Percentiles rank a stretch among this genome's conserved stretches.
Conservation (phyloP, 1,140 invertebrate species). For the Aphelinus certus region DNA sequence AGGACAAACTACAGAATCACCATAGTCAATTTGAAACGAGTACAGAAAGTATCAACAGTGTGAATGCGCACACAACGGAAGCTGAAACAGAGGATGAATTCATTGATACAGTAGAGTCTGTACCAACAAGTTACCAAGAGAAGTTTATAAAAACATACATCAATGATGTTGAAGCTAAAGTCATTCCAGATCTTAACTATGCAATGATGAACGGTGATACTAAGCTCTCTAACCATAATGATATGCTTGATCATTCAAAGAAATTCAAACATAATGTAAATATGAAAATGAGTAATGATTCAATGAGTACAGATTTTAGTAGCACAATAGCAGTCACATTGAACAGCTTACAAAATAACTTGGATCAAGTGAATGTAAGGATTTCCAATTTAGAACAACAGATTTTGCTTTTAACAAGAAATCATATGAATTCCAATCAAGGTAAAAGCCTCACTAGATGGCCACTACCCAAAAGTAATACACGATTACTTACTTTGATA, state of each 20-base stretch:
- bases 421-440: constrained; percentile 16
- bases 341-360: constrained; percentile 59
- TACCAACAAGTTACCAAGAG: not conserved
- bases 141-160: not conserved
- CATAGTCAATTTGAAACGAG: constrained; percentile 52
- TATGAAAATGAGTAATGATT: constrained; percentile 52
- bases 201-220: not conserved
- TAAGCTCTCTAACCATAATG: no score
- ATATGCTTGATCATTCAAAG: constrained; percentile 1
- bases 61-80: constrained; percentile 68
- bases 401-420: constrained; percentile 30
- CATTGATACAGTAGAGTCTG: constrained; percentile 75
- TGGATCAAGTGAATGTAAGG: constrained; percentile 59
- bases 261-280: not conserved
- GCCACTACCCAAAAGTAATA: constrained; percentile 67
- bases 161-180: not conserved
- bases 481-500: constrained; percentile 66
- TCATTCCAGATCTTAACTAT: not conserved
- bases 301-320: constrained; percentile 52
- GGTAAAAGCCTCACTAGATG: constrained; percentile 46
- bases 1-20: constrained; percentile 2
- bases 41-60: constrained; percentile 64
- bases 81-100: constrained; percentile 78
- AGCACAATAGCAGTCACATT: constrained; percentile 58
- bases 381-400: constrained; percentile 58